Base-by-base conservation (phyloP, 2,888 invertebrate genomes). In the Plebejus argus region DNA sequence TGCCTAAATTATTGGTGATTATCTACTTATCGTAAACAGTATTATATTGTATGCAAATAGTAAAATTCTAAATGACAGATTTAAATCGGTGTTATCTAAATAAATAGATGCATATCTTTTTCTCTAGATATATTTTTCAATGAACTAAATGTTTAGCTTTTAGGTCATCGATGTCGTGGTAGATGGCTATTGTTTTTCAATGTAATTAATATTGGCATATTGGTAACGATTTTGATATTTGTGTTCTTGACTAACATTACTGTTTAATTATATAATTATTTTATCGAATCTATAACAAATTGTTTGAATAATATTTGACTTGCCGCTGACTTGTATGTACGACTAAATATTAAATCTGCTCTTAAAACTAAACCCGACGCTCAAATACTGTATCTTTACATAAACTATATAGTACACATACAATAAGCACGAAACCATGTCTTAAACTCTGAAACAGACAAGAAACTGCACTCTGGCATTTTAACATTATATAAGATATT, bases 91-190 rank as follows among this genome's bases (percentile, higher is more conserved):
- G 89, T 92, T 91, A 91, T 91, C 92, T 90, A 66, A 87, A 85
- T 90, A 89, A 88, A 91, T 93, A 93, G 93, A 93, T 90, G 93
- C 93, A 94, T 94, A 94, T 94, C 93, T 88, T 92, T 92, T 91
- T 91, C 90, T 91, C 90, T 94, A 94, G 92, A 88, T 86, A 89
- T 92, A 92, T 92, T 93, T 93, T 93, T 89, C 84, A 91, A 89
- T 88, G 87, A 91, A 87, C 84, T 87, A 88, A 90, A 90, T 88
- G 92, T 92, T 89, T 88, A 91, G 91, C 91, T 82, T 80, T 86
- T 93, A 93, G 92, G 87, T 88, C 87, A 82, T 93, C 78, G 89
- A 86, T 93, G 93, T 94, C 92, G 92, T 93, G 90, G 88, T 92
- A 93, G 92, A 88, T 90, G 89, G 85, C 83, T 83, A 84, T 79